Percentiles rank a stretch among this genome's conserved stretches.
These are phyloP conservation scores for Etheostoma cragini DNA, from an alignment of 2,113 vertebrate genomes.

Conservation along the genomic window DNA sequence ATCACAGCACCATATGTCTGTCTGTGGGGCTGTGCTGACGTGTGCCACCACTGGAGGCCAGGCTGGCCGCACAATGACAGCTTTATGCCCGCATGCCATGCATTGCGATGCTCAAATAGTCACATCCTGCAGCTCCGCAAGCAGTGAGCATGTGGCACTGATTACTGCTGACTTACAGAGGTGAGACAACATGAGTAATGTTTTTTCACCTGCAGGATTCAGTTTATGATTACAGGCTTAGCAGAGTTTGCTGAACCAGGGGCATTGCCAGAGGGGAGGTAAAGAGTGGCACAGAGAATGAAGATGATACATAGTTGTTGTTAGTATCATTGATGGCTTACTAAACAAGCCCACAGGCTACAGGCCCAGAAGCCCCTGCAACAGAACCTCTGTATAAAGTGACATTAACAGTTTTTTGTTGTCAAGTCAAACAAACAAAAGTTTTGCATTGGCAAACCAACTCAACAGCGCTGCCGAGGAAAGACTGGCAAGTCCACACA, in stretches of 20 bases:
- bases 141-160: conserved; percentile 14
- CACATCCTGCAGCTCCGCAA: conserved; percentile 49
- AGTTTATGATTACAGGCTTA: conserved; percentile 23
- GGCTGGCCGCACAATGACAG: conserved; percentile 61
- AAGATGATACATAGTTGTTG: neutral
- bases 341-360: neutral
- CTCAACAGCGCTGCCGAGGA: too few relatives aligned
- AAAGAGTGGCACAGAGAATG: neutral
- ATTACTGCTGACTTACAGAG: conserved; percentile 7
- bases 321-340: neutral
- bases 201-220: conserved; percentile 13
- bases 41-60: conserved; percentile 64
- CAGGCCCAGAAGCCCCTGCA: neutral
- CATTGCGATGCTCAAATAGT: conserved; percentile 47
- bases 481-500: too few relatives aligned
- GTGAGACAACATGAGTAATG: conserved; percentile 18
- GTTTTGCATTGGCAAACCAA: too few relatives aligned
- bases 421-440: neutral
- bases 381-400: neutral
- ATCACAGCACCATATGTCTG: conserved; percentile 73
- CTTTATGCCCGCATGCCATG: conserved; percentile 58
- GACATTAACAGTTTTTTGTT: neutral
- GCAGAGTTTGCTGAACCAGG: neutral
- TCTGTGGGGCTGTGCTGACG: conserved; percentile 53
- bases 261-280: neutral